Evolutionary conservation across 2,797 vertebrate genomes (phyloP).

Genomic region (Sebastes miniatus): DNA sequence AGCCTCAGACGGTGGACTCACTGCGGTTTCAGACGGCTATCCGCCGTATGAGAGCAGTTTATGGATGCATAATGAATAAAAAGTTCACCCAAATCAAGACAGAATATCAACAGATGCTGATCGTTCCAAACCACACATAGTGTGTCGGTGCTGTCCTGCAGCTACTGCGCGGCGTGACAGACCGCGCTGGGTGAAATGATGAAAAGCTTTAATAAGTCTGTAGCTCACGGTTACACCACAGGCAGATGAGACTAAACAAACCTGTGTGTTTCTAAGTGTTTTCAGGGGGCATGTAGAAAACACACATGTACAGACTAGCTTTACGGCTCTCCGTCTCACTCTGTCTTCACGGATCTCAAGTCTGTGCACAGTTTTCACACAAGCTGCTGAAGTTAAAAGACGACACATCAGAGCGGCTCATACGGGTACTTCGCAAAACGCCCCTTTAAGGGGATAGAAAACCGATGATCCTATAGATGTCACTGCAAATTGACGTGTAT

Average conservation of each 20-base stretch:
- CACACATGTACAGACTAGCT: constrained; percentile 68
- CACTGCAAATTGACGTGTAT: too few relatives aligned
- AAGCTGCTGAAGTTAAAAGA: not conserved
- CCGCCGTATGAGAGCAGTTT: not conserved
- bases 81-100: constrained; percentile 23
- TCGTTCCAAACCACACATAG: constrained; percentile 41
- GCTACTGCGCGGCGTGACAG: constrained; percentile 44
- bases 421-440: too few relatives aligned
- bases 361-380: not conserved
- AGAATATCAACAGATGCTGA: constrained; percentile 16
- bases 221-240: constrained; percentile 66
- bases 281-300: constrained; percentile 59
- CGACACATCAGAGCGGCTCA: too few relatives aligned
- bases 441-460: too few relatives aligned
- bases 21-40: not conserved
- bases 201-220: constrained; percentile 76
- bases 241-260: constrained; percentile 73
- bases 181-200: constrained; percentile 58
- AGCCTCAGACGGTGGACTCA: not conserved
- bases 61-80: not conserved
- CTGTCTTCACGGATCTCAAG: not conserved
- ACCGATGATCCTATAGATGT: too few relatives aligned
- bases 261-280: constrained; percentile 59
- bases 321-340: constrained; percentile 21
- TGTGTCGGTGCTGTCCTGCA: constrained; percentile 31